Base-by-base conservation (phyloP, 2,113 vertebrate genomes). In the Sturnira hondurensis region DNA sequence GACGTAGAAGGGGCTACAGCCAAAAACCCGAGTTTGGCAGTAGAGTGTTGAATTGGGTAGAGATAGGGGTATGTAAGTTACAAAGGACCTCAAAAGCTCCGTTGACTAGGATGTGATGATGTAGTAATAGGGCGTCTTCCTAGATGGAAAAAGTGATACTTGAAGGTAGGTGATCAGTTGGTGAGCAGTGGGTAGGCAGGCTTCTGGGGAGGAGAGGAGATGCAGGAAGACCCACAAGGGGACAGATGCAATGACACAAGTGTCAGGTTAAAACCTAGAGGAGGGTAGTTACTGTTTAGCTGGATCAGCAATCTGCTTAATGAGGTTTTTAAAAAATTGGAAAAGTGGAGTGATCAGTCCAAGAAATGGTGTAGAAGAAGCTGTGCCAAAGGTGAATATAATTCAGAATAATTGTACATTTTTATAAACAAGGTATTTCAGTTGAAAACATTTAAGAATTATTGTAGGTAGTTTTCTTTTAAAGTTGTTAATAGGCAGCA, bases 391-490 rank as follows among this genome's bases (percentile, higher is more conserved):
- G 71, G 38, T 68, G 33, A 95, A 94, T 31, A n/a, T 65, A 63
- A 77, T 78, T 83, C 58, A 78, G 31, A 71, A 92, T 52, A 54
- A 86, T 56, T 86, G 1, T 36, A 84, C 61, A 76, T 91, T 93
- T 96, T 94, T 91, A 50, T 71, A 89, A 84, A 87, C 7, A 82
- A 89, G 54, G 76, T 89, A 91, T 73, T 63, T 74, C 19, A 41
- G 8, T 77, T 93, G 71, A 94, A 90, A 61, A 86, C 28, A 24
- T 58, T 97, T 86, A n/a, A 45, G 63, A 58, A 86, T 20, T 91
- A 65, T 95, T 93, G 19, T 82, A 97, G 33, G 80, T 95, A 77
- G 38, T 94, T 77, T 67, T 13, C 2, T 89, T 94, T 96, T 95
- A 76, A 95, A 94, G 58, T 80, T 82, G 7, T 86, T 82, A 93